phyloP scores from a whole-genome alignment of 2,113 vertebrate species.

The Dunckerocampus dactyliophorus region DNA sequence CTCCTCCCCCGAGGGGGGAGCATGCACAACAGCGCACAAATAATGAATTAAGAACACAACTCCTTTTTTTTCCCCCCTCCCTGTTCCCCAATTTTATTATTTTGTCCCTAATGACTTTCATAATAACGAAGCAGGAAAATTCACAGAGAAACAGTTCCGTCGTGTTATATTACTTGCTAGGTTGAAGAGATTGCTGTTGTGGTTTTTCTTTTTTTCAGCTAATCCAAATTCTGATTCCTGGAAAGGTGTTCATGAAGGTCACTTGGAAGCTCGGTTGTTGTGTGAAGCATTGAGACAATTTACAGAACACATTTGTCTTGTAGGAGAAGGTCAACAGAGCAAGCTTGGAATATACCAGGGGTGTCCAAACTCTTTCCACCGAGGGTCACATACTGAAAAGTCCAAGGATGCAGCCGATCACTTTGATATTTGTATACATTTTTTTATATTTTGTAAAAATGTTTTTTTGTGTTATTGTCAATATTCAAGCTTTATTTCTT shows the following conservation, averaged over 20 bases:
- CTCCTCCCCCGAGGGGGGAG: slow-evolving; percentile 40
- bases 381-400: too few species aligned
- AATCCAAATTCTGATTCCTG: slow-evolving; percentile 37
- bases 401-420: too few species aligned
- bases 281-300: slow-evolving; percentile 17
- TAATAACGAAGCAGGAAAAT: slow-evolving; percentile 60
- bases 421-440: too few species aligned
- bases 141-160: slow-evolving; percentile 49
- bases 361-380: too few species aligned
- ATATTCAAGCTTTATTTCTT: too few species aligned
- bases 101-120: slow-evolving; percentile 42
- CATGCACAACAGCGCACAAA: slow-evolving; percentile 67
- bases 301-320: slow-evolving; percentile 38
- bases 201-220: too few species aligned
- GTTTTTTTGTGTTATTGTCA: too few species aligned
- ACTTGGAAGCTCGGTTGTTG: slow-evolving; percentile 32
- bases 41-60: slow-evolving; percentile 71
- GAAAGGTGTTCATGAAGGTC: slow-evolving; percentile 45
- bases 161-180: slow-evolving; percentile 52
- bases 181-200: slow-evolving; percentile 36
- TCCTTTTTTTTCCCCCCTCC: slow-evolving; percentile 19
- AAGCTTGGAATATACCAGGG: not conserved
- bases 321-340: not conserved
- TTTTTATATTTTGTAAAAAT: too few species aligned
- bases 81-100: not conserved